phyloP scores from a whole-genome alignment of 2,888 invertebrate species.

The Aspidiotus destructor region DNA sequence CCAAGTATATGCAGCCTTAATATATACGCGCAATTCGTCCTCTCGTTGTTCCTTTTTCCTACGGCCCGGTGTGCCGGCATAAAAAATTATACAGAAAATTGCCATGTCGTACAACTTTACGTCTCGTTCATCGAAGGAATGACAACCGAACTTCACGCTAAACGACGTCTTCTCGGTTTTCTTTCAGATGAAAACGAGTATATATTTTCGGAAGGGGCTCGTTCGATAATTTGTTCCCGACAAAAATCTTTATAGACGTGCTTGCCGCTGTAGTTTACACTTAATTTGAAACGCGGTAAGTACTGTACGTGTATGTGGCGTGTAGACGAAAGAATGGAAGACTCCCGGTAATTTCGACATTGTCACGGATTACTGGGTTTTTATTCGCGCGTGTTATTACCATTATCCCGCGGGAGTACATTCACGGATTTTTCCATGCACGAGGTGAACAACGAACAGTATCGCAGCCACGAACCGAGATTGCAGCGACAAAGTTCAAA shows the following conservation, averaged over 20 bases:
- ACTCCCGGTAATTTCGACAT: background rate
- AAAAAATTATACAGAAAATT: background rate
- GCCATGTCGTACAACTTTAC: background rate
- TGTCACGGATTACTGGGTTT: constrained; percentile 31
- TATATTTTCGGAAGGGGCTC: too few relatives aligned
- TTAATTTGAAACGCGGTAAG: too few relatives aligned
- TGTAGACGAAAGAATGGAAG: background rate
- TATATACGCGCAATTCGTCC: background rate
- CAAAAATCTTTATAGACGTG: background rate
- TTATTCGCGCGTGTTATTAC: constrained; percentile 32
- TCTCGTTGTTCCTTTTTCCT: background rate
- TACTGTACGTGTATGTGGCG: background rate
- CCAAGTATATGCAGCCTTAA: background rate
- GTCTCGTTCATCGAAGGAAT: background rate
- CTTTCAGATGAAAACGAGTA: too few relatives aligned
- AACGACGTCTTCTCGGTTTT: too few relatives aligned
- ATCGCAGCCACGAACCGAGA: too few relatives aligned
- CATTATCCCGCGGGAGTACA: constrained; percentile 12
- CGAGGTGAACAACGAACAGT: too few relatives aligned
- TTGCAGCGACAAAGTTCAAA: too few relatives aligned
- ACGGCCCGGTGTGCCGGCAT: background rate
- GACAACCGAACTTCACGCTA: too few relatives aligned
- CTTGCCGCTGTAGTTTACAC: too few relatives aligned
- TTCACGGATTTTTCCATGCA: too few relatives aligned
- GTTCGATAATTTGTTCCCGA: too few relatives aligned